A percentile compares a stretch with the other conserved stretches of the same genome.
phyloP scores from a whole-genome alignment of 2,113 vertebrate genomes.

The Phyllopteryx taeniolatus region DNA sequence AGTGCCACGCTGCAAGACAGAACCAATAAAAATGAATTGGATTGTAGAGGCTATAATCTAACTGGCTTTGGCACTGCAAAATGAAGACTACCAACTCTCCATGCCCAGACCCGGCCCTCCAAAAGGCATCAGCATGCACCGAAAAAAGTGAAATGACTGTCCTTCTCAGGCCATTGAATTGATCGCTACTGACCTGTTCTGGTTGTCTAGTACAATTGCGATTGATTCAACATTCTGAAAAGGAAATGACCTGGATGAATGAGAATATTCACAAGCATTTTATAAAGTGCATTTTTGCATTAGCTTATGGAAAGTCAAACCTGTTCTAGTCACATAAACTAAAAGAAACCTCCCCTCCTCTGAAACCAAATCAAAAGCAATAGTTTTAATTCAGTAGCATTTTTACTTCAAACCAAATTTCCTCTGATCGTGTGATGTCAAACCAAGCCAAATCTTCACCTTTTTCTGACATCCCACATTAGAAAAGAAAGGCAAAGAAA shows the following conservation, averaged over 20 bases:
- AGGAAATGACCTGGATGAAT: too few species aligned
- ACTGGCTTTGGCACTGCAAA: conserved; percentile 74
- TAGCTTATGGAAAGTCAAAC: background rate
- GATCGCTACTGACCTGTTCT: too few species aligned
- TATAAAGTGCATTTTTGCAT: background rate
- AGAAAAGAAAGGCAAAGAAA: too few species aligned
- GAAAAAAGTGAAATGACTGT: background rate
- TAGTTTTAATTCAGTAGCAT: background rate
- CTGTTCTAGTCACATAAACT: background rate
- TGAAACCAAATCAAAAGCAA: background rate
- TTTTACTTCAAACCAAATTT: too few species aligned
- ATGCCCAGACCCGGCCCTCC: background rate
- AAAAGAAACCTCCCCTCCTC: background rate
- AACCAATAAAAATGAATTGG: conserved; percentile 80
- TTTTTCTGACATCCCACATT: background rate
- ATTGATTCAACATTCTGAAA: too few species aligned
- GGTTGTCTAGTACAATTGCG: too few species aligned
- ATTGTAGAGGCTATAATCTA: conserved; percentile 76
- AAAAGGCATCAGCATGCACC: background rate
- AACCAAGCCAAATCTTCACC: background rate
- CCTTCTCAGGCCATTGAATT: too few species aligned
- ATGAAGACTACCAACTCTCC: conserved; percentile 40
- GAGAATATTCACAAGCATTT: too few species aligned
- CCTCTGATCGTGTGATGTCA: background rate
- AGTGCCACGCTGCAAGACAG: conserved; percentile 73